Evolutionary conservation across 2,797 vertebrate genomes (phyloP).

Genomic region (Enteromius anoplus): DNA sequence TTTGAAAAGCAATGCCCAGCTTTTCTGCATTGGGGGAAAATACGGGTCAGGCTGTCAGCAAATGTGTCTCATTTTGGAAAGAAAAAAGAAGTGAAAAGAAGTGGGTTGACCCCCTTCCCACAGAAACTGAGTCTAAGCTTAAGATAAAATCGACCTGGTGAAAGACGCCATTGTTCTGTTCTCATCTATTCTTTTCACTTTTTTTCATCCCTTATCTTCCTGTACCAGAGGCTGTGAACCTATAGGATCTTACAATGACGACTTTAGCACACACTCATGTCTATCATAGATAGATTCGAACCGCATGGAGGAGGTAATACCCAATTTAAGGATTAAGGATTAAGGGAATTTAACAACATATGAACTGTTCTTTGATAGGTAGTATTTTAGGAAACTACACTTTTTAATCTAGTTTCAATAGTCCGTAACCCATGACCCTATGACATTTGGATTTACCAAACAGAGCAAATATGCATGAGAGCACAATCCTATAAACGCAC

Average conservation of each 20-base stretch:
- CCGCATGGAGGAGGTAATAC: conserved; percentile 1
- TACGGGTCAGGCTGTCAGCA: not conserved
- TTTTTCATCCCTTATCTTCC: conserved; percentile 22
- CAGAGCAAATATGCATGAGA: not conserved
- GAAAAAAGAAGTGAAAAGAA: not conserved
- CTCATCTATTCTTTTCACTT: not conserved
- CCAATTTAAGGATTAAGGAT: conserved; percentile 25
- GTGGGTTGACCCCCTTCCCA: not conserved
- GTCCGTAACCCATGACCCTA: not conserved
- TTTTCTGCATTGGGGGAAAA: conserved; percentile 10
- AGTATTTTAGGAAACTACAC: not conserved
- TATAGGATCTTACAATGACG: not conserved
- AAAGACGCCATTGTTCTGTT: not conserved
- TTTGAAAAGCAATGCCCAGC: not conserved
- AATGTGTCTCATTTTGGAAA: conserved; percentile 3
- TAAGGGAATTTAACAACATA: not conserved
- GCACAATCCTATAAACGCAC: not conserved
- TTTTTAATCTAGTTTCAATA: not conserved
- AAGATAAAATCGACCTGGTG: conserved; percentile 6
- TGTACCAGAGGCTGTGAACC: not conserved
- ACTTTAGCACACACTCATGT: conserved; percentile 1
- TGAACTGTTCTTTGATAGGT: not conserved
- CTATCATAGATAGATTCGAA: not conserved
- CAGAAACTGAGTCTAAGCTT: conserved; percentile 10
- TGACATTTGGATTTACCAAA: not conserved